phyloP scores from a whole-genome alignment of 2,797 vertebrate species.

The Myotis vivesi region DNA sequence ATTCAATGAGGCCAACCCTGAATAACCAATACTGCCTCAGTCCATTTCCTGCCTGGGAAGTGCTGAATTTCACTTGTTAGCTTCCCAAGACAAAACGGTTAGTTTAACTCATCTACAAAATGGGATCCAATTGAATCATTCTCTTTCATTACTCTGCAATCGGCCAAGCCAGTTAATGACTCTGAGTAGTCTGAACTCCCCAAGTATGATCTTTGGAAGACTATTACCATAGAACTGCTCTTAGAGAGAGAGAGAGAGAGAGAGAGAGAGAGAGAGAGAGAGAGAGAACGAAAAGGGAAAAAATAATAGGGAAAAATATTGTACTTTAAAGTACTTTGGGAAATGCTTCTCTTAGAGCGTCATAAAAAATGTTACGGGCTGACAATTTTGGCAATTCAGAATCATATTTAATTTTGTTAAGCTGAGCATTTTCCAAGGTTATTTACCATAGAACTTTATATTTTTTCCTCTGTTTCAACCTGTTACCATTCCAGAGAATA shows the following conservation, averaged over 20 bases:
- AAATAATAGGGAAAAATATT: background rate
- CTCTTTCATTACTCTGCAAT: constrained; percentile 41
- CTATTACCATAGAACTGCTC: background rate
- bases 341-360: background rate
- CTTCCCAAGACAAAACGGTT: background rate
- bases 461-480: background rate
- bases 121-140: background rate
- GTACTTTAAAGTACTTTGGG: background rate
- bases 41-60: background rate
- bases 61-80: background rate
- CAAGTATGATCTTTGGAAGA: background rate
- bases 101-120: constrained; percentile 15
- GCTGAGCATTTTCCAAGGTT: background rate
- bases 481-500: background rate
- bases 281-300: background rate
- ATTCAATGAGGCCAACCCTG: background rate
- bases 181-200: constrained; percentile 26
- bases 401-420: constrained; percentile 18
- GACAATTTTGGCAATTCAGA: constrained; percentile 2
- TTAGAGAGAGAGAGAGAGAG: background rate
- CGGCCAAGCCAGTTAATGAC: background rate
- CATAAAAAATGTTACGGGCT: background rate
- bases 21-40: background rate
- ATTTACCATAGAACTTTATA: background rate
- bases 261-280: background rate